Base-by-base conservation (phyloP, 2,888 invertebrate genomes). In the Lepetodrilus schrolli region DNA sequence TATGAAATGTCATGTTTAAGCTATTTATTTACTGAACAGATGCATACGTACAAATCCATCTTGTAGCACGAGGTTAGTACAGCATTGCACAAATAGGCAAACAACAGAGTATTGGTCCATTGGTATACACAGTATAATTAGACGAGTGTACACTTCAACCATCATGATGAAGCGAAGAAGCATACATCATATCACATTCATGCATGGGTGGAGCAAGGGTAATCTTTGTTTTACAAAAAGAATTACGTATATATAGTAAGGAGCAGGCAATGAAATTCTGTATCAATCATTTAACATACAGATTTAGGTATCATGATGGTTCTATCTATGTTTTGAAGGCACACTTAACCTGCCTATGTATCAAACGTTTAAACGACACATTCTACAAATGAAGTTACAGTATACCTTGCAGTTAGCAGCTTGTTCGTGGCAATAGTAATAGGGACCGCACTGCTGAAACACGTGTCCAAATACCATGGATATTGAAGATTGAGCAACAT, bases 11-110 rank as follows among this genome's bases (percentile, higher is more conserved):
- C n/a, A 48, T 23, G 23, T 68, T 50, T 34, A 30, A 71, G 38
- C 36, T 7, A 21, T 71, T 71, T 71, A 71, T 71, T 71, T 51
- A 71, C 71, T 47, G 58, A 70, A 71, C 43, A 65, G 58, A 26
- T 51, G 58, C 37, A 58, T 71, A 71, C 38, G 58, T 66, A 58
- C 58, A 58, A 34, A 17, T 58, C 30, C 58, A 58, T 51, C 26
- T 58, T 34, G 34, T 30, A 58, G 58, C 58, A 58, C 23, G 30
- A 30, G 58, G 58, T 58, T 58, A 58, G 26, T 26, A 58, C 58
- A 30, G 58, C 58, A 58, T 58, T 58, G 58, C 58, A 58, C 58
- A 58, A 30, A 30, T 26, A 58, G 58, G 58, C 58, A 30, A 48
- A 13, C 17, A 58, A 30, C 58, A 30, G 34, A 58, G 58, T 34